These are phyloP conservation scores for Lasius fuliginosus DNA, from an alignment of 2,888 invertebrate genomes.

Conservation along the genomic window DNA sequence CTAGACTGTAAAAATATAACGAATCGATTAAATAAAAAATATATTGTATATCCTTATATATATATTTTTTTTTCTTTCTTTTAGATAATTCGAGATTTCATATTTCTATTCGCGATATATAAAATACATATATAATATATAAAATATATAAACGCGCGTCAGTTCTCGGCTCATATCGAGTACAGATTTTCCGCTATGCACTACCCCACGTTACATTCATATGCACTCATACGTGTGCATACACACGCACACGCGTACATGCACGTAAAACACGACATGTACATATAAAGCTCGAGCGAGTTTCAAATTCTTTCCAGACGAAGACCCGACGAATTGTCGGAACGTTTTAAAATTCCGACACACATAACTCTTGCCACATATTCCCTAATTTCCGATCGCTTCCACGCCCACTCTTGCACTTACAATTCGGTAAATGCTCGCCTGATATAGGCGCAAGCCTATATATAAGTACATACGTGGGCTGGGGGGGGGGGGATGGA, in stretches of 20 bases:
- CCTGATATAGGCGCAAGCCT: conserved; percentile 27
- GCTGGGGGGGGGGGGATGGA: conserved; percentile 66
- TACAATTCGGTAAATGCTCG: conserved; percentile 50
- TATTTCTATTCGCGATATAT: conserved; percentile 28
- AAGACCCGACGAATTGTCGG: conserved; percentile 67
- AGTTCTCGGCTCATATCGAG: conserved; percentile 59
- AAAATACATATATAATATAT: conserved; percentile 10
- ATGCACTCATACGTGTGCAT: neutral
- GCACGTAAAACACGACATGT: conserved; percentile 15
- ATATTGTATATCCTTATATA: neutral
- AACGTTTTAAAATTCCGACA: conserved; percentile 73
- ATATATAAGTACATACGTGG: conserved; percentile 59
- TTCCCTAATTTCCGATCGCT: conserved; percentile 80
- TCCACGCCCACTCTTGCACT: conserved; percentile 60
- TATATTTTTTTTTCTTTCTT: neutral
- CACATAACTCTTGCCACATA: conserved; percentile 71
- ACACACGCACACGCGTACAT: neutral
- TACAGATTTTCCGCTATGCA: conserved; percentile 61
- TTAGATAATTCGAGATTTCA: neutral
- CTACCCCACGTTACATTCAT: conserved; percentile 40
- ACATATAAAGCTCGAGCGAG: conserved; percentile 64
- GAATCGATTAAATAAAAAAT: neutral
- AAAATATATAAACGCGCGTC: conserved; percentile 27
- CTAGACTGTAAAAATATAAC: neutral
- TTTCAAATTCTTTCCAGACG: conserved; percentile 73